phyloP scores from a whole-genome alignment of 2,113 vertebrate genomes.

The Cavia aperea region DNA sequence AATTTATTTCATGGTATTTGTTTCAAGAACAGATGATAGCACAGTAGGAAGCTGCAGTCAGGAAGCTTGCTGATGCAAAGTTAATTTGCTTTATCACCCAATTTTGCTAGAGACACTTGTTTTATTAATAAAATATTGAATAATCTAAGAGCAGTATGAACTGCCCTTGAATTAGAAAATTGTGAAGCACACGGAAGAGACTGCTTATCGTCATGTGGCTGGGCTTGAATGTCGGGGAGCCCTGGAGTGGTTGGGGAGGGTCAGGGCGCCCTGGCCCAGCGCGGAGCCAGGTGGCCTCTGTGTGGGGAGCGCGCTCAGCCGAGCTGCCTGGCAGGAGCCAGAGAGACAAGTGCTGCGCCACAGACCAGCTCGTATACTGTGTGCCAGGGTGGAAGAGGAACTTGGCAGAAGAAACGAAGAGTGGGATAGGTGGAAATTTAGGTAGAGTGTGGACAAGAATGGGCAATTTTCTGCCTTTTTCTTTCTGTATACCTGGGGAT shows the following conservation, averaged over 20 bases:
- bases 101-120: constrained; percentile 58
- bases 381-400: not conserved
- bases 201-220: not conserved
- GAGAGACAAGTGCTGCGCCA: constrained; percentile 64
- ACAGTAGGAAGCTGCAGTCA: constrained; percentile 73
- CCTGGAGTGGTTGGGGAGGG: constrained; percentile 7
- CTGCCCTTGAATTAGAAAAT: not conserved
- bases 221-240: constrained; percentile 23
- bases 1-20: constrained; percentile 41
- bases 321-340: constrained; percentile 64
- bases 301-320: constrained; percentile 65
- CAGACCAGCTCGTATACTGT: constrained; percentile 49
- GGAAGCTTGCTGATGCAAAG: constrained; percentile 72
- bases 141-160: constrained; percentile 50
- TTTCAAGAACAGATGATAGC: constrained; percentile 75
- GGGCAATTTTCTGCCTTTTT: constrained; percentile 28
- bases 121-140: constrained; percentile 58
- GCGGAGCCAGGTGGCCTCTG: constrained; percentile 71
- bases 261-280: constrained; percentile 53
- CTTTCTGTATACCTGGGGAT: not conserved
- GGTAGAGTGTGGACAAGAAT: not conserved
- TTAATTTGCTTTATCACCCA: constrained; percentile 70
- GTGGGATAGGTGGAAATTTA: not conserved
- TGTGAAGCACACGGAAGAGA: not conserved
- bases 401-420: constrained; percentile 9